Evolutionary conservation across 2,113 vertebrate species (phyloP).

Genomic region (chimpanzee (Pan troglodytes)): NHGRI_mPanTro3-v2.1_pri NC_072404.2:142268001-142268500

Average conservation of each 20-base stretch:
- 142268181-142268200: background rate
- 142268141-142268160: background rate
- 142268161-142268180: background rate
- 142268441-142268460: background rate
- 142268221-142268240: too few species aligned
- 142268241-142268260: background rate
- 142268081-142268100: background rate
- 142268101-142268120: background rate
- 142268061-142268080: background rate
- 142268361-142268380: background rate
- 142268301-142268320: background rate
- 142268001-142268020: background rate
- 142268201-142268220: background rate
- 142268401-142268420: background rate
- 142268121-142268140: background rate
- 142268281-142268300: background rate
- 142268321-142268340: background rate
- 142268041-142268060: background rate
- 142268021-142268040: background rate
- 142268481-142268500: background rate
- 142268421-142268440: background rate
- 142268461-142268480: background rate
- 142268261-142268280: background rate
- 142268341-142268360: background rate
- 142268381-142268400: background rate